Base-by-base conservation (phyloP, 2,113 vertebrate species). In the Physeter macrocephalus region DNA sequence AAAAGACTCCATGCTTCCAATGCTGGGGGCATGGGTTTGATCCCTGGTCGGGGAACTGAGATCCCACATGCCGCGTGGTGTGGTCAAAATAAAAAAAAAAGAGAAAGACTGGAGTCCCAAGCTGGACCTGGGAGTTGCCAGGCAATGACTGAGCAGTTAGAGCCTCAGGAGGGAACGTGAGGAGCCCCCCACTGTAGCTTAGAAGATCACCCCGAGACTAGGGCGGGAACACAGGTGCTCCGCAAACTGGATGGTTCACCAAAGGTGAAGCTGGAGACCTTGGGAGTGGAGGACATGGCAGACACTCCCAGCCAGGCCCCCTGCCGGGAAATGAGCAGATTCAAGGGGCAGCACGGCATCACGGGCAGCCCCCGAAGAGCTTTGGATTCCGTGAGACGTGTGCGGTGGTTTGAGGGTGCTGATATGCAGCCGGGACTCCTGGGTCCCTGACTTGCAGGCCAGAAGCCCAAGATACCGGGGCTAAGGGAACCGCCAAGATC, bases 311-410 rank as follows among this genome's bases (percentile, higher is more conserved):
- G 8, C 11, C 54, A 2, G 3, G 31, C 4, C 11, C 5, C 29
- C 0, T 8, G 43, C n/a, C 49, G 23, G 41, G 67, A 57, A 43
- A 13, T 5, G 64, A 20, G 75, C 25, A 6, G 5, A 8, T 23
- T 2, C 8, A 7, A 8, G 41, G 80, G 66, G 54, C 4, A 23
- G 13, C 36, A 7, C 15, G 3, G 34, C 23, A 3, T 9, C 0
- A 6, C 39, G 4, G 7, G 39, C 17, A 34, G 36, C n/a, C 61
- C 43, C 29, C 0, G 0, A 11, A 31, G 23, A 12, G 8, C 31
- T 39, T 4, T 2, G 9, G 57, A 43, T 13, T 39, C 81, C 57
- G 39, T 6, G 72, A 71, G 69, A 29, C 39, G 21, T 11, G 0
- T 31, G 39, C 8, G 8, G 5, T 34, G 57, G 64, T 81, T 39